Base-by-base conservation (phyloP, 1,140 invertebrate genomes). In the Drosophila melanica region DNA sequence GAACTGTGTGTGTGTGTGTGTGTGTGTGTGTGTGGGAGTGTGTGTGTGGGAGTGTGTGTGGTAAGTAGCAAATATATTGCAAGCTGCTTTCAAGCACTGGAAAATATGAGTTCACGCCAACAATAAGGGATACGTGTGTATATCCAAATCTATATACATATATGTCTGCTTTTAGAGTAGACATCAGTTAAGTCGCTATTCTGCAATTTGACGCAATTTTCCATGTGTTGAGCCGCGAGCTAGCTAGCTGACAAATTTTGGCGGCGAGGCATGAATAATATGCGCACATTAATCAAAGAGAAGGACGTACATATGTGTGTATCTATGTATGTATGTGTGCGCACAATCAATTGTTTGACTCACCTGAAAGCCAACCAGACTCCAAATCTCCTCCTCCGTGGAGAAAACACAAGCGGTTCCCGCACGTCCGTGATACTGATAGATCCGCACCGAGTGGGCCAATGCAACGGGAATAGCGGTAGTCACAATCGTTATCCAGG, bases 401-500 rank as follows among this genome's bases (percentile, higher is more conserved):
- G 90, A 92, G 86, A 95, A 96, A 4, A 95, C 93, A 77, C 95
- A 96, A 0, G 94, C 94, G 0, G 94, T 94, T 77, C 95, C 94
- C 53, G 93, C 92, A n/a, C 93, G 92, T 53, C 94, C 93, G 65
- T 93, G 93, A 75, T 94, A 94, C 48, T 92, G 93, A 80, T 95
- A 95, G 57, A 93, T 94, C 54, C 95, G 93, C 84, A 96, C 95
- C n/a, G 96, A 96, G 87, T 97, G 97, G 66, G 96, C 95, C 33
- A 97, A 92, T 14, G 96, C 94, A 0, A 96, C 95, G 4, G 97
- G 97, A 18, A 95, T 94, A 4, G 96, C 96, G 18, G 94, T 94
- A 23, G 94, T 94, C 7, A 97, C 92, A 27, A 98, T 96, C 30
- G 98, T 93, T 10, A 95, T 93, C 98, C 98, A 99, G 16, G 95